A percentile compares a stretch with the other conserved stretches of the same genome.
Conservation (phyloP, 1,140 invertebrate genomes). For the Galleria mellonella region DNA sequence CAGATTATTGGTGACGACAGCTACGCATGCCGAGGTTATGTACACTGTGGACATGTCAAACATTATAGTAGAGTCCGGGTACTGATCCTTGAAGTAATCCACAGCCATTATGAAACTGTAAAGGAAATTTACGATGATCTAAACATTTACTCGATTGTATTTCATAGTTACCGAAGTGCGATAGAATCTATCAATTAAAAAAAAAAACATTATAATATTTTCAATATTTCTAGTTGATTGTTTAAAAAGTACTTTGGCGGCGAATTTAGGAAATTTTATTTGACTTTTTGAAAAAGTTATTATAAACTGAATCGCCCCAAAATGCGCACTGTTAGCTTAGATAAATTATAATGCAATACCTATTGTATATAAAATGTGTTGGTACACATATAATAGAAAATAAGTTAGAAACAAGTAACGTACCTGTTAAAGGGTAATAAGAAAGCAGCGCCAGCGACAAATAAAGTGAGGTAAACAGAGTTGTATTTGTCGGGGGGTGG, state of each 20-base stretch:
- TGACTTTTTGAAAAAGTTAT: too few species aligned
- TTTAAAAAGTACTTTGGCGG: too few species aligned
- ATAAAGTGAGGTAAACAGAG: slow-evolving; percentile 85
- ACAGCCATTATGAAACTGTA: slow-evolving; percentile 91
- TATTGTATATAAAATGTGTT: too few species aligned
- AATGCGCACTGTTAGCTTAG: too few species aligned
- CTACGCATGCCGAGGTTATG: slow-evolving; percentile 89
- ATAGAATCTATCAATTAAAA: too few species aligned
- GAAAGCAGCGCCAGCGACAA: slow-evolving; percentile 92
- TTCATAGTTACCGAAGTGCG: too few species aligned
- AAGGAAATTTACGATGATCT: neutral
- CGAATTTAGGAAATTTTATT: too few species aligned
- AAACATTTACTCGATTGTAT: neutral
- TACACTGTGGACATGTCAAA: slow-evolving; percentile 95
- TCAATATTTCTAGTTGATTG: too few species aligned
- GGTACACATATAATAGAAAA: slow-evolving; percentile 1
- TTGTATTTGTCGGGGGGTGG: slow-evolving; percentile 86
- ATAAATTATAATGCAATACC: too few species aligned
- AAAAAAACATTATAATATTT: too few species aligned
- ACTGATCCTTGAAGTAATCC: slow-evolving; percentile 90
- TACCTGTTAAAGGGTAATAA: slow-evolving; percentile 93
- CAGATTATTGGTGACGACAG: slow-evolving; percentile 90
- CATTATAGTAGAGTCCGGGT: slow-evolving; percentile 88
- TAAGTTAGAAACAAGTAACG: slow-evolving; percentile 3
- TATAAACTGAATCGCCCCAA: too few species aligned